Conservation (phyloP, 2,888 invertebrate genomes). For the Danaus chrysippus region DNA sequence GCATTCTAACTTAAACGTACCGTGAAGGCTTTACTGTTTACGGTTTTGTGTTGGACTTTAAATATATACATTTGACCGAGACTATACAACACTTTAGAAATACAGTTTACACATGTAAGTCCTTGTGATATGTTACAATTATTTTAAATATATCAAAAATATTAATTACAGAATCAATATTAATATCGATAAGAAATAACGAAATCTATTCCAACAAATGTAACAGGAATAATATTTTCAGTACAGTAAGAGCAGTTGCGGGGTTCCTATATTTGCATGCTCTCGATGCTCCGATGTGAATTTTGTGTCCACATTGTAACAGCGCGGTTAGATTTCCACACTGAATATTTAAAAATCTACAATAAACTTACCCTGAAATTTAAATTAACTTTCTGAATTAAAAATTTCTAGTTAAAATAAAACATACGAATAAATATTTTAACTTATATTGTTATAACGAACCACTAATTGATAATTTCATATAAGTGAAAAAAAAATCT, state of each 20-base stretch:
- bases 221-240: constrained; percentile 23
- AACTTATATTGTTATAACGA: too few relatives aligned
- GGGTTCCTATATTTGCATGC: constrained; percentile 36
- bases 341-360: constrained; percentile 1
- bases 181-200: neutral
- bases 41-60: neutral
- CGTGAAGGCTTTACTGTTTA: neutral
- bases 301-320: constrained; percentile 21
- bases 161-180: too few relatives aligned
- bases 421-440: too few relatives aligned
- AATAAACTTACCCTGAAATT: neutral
- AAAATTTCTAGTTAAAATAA: too few relatives aligned
- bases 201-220: neutral
- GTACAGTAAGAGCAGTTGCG: constrained; percentile 34
- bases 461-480: too few relatives aligned
- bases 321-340: constrained; percentile 15
- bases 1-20: neutral
- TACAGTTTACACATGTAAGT: too few relatives aligned
- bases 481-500: too few relatives aligned
- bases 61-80: too few relatives aligned
- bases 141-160: too few relatives aligned
- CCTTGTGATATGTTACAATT: too few relatives aligned
- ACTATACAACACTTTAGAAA: too few relatives aligned
- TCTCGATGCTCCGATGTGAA: constrained; percentile 18
- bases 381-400: neutral